A percentile compares a stretch with the other conserved stretches of the same genome.
Conservation (phyloP, 2,888 invertebrate species). For the Mystacides longicornis region DNA sequence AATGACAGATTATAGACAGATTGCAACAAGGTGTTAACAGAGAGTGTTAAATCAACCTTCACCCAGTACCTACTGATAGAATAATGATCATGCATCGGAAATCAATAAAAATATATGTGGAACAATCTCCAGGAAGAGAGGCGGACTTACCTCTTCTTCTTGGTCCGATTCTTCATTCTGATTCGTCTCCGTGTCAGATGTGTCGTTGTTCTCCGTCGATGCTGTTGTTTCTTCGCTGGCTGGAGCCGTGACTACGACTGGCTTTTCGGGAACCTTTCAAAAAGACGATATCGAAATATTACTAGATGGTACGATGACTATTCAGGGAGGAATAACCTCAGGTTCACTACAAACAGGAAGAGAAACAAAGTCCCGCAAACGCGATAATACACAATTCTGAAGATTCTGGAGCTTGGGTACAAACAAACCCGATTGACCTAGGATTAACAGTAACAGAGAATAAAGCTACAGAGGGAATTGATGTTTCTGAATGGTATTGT, state of each 20-base stretch:
- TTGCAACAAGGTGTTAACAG: neutral
- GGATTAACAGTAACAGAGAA: too few relatives aligned
- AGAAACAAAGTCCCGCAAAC: too few relatives aligned
- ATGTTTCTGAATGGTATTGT: too few relatives aligned
- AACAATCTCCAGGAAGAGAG: neutral
- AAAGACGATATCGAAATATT: too few relatives aligned
- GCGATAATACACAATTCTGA: too few relatives aligned
- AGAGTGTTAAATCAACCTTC: neutral
- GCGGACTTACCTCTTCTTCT: constrained; percentile 21
- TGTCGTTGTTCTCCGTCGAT: constrained; percentile 14
- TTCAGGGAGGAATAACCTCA: too few relatives aligned
- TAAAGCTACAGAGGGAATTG: too few relatives aligned
- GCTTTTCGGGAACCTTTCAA: constrained; percentile 15
- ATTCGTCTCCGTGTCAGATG: constrained; percentile 22
- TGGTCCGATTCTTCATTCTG: constrained; percentile 22
- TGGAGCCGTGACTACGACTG: constrained; percentile 23
- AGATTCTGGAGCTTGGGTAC: too few relatives aligned
- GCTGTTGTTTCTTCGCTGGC: constrained; percentile 13
- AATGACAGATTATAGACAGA: neutral
- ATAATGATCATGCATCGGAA: neutral
- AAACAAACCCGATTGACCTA: too few relatives aligned
- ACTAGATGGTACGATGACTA: too few relatives aligned
- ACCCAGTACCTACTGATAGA: neutral
- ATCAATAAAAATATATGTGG: neutral
- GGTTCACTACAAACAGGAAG: too few relatives aligned